Base-by-base conservation (phyloP, 2,113 vertebrate species). In the Daubentonia madagascariensis region DNA sequence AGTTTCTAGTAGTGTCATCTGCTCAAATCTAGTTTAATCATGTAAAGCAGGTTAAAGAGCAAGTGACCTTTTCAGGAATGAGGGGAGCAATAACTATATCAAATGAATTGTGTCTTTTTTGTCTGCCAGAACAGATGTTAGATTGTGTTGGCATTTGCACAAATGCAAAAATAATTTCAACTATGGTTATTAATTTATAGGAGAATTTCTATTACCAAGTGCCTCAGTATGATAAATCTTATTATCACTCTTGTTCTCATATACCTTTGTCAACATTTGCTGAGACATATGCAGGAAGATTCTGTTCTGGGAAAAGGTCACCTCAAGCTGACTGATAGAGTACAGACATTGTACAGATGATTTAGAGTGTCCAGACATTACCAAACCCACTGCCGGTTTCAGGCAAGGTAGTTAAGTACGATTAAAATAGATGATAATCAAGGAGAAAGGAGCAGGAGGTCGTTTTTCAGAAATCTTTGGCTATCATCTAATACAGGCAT, bases 141-240 rank as follows among this genome's bases (percentile, higher is more conserved):
- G 95, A 97, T 98, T 98, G 98, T 98, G 96, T 96, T 99, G 98
- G 98, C 98, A 99, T 99, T 98, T 99, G 87, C 97, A 98, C 97
- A 97, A 98, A 98, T 98, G 97, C 93, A 98, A 96, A 98, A 98
- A 98, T 98, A 98, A 98, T 98, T 98, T 98, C 4, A 8, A 97
- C 96, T 96, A 90, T 87, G 92, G 88, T 92, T 98, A 97, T 98
- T 98, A 98, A 98, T 99, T 99, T 96, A 97, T 96, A 93, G 97
- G 97, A 96, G 92, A 98, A 96, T 96, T 98, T 65, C 61, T 94
- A 83, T 97, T 79, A 98, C 85, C 57, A 45, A 93, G 57, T 75
- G 52, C 40, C 40, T 95, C 73, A 81, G 40, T 73, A 93, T 97
- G 78, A 97, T 97, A 97, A 97, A 98, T 98, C 95, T 97, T 97